Base-by-base conservation (phyloP, 2,797 vertebrate species). In the Acanthornis magna region DNA sequence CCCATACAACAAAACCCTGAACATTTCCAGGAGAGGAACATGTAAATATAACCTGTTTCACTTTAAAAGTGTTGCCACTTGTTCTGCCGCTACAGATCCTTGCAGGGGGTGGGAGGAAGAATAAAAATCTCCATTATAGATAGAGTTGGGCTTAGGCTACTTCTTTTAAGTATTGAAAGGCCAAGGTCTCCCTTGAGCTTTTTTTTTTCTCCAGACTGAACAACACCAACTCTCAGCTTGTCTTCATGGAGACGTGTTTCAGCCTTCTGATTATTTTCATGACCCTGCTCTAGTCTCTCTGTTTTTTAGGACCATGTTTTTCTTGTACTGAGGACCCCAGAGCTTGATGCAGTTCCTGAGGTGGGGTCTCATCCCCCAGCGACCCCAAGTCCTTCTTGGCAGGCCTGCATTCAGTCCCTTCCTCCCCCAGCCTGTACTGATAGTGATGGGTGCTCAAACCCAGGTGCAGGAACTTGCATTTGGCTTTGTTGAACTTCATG, bases 151-250 rank as follows among this genome's bases (percentile, higher is more conserved):
- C 9, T 38, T 38, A 38, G 38, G 38, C 9, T 3, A 6, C 16
- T 11, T 16, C 18, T 43, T 51, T 32, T 32, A 54, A 21, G 6
- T 79, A 62, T 3, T 58, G 22, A 45, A 71, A 77, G 8, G 5
- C 6, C 1, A 57, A 53, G 3, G 1, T 47, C 2, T 30, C 2
- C 9, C 25, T 5, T 13, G 13, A 60, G 8, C 5, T n/a, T 55
- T 58, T 72, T 55, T 58, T 72, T 5, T 21, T 21, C 45, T 60
- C 16, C 38, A 71, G 20, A 4, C 2, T 43, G 14, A 57, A 38
- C 3, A 73, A 29, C 5, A 9, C 3, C 1, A 3, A 3, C 2
- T 58, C 8, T 62, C 11, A 83, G 15, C 6, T 17, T 61, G 4
- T 63, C n/a, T 27, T 78, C 9, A 22, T 3, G 20, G 4, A 55